phyloP scores from a whole-genome alignment of 2,888 invertebrate genomes.

The Drosophila ezoana region DNA sequence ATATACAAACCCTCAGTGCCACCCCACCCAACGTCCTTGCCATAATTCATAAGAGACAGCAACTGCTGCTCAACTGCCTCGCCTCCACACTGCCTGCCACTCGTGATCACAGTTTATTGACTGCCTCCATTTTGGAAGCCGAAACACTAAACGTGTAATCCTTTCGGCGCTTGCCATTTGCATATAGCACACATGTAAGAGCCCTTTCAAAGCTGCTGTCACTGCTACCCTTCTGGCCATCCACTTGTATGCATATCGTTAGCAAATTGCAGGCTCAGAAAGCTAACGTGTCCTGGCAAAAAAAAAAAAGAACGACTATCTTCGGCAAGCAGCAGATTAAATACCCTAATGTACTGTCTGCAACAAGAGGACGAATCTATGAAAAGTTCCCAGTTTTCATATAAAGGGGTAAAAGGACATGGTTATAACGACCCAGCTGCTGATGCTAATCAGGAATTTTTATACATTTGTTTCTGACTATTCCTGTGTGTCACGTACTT shows the following conservation, averaged over 20 bases:
- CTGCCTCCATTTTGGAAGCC: conserved; percentile 37
- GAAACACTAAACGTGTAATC: conserved; percentile 57
- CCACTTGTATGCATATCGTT: conserved; percentile 75
- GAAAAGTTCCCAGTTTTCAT: too few species aligned
- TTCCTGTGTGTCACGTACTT: too few species aligned
- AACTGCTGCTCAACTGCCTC: background rate
- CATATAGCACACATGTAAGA: conserved; percentile 40
- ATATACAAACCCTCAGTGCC: background rate
- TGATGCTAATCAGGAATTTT: too few species aligned
- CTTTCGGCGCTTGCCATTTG: conserved; percentile 50
- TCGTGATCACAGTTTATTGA: conserved; percentile 74
- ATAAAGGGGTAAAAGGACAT: too few species aligned
- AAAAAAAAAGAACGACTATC: conserved; percentile 6
- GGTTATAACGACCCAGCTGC: too few species aligned
- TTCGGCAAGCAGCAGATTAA: too few species aligned
- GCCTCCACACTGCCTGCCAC: background rate
- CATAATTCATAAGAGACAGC: conserved; percentile 42
- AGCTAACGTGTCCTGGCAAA: conserved; percentile 27
- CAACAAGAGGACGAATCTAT: too few species aligned
- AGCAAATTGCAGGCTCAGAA: conserved; percentile 78
- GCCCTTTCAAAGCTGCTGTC: conserved; percentile 10
- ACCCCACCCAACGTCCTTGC: conserved; percentile 11
- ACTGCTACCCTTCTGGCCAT: conserved; percentile 9
- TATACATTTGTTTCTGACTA: too few species aligned
- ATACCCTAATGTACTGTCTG: too few species aligned